phyloP scores from a whole-genome alignment of 30 jellyfish, hydroid and myxozoan species.

The Mastigias papua region DNA sequence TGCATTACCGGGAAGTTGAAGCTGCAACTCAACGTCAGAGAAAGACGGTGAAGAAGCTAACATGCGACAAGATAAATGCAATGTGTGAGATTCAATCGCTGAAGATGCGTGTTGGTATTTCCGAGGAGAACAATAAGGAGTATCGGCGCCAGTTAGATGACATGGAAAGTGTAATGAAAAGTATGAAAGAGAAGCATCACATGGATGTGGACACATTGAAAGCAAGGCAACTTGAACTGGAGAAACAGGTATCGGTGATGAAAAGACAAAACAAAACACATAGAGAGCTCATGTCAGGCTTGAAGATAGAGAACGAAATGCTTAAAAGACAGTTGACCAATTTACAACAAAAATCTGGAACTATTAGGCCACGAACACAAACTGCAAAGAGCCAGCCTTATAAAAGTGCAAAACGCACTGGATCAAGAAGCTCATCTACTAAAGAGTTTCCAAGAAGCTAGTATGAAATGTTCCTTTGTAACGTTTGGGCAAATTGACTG shows the following conservation, averaged over 20 bases:
- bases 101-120: constrained; percentile 21
- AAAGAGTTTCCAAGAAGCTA: constrained; percentile 1
- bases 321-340: constrained; percentile 8
- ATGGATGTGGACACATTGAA: background rate
- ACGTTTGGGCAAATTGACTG: too few relatives aligned
- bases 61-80: constrained; percentile 16
- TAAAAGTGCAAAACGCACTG: background rate
- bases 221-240: background rate
- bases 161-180: background rate
- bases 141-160: constrained; percentile 27
- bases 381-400: background rate
- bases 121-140: background rate
- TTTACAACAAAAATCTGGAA: background rate
- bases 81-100: constrained; percentile 34
- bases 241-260: background rate
- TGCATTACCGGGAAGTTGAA: constrained; percentile 2
- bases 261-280: constrained; percentile 1
- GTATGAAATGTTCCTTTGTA: too few relatives aligned
- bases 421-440: background rate
- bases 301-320: constrained; percentile 17
- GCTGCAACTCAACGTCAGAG: constrained; percentile 20
- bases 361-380: background rate
- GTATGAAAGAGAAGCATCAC: constrained; percentile 3
- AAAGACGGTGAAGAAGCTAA: constrained; percentile 10
- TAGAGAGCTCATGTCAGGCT: background rate